Evolutionary conservation across 2,113 vertebrate species (phyloP).

Genomic region (Myodes glareolus): DNA sequence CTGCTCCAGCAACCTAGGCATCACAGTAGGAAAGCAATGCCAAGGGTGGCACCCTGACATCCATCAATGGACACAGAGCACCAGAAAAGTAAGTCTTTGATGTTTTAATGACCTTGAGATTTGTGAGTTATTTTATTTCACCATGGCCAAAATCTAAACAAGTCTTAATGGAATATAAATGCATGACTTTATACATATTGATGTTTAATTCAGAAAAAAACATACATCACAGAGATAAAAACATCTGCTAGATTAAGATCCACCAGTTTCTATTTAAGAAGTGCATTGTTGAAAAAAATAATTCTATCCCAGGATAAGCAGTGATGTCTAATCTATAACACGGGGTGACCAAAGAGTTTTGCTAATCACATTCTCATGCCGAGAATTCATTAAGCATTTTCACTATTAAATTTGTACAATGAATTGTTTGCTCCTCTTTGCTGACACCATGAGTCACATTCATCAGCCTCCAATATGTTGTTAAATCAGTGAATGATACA

Average conservation of each 20-base stretch:
- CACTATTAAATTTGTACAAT: slow-evolving; percentile 23
- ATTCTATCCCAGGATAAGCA: not conserved
- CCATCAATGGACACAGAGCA: not conserved
- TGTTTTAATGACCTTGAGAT: not conserved
- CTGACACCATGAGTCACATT: slow-evolving; percentile 40
- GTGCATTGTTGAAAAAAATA: not conserved
- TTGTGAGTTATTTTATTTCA: not conserved
- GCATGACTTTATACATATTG: not conserved
- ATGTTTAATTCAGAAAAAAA: slow-evolving; percentile 10
- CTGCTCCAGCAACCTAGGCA: not conserved
- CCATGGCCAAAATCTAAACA: not conserved
- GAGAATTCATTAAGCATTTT: slow-evolving; percentile 61
- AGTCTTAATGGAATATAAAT: not conserved
- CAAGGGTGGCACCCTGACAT: not conserved
- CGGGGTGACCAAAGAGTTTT: not conserved
- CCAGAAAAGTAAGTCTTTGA: not conserved
- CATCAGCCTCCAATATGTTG: slow-evolving; percentile 69
- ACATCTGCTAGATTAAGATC: not conserved
- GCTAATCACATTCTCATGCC: not conserved
- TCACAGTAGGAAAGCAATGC: accelerated
- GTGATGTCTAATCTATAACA: not conserved
- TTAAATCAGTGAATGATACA: slow-evolving; percentile 52
- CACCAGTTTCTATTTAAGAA: not conserved
- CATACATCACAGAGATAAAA: not conserved
- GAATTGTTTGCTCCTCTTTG: slow-evolving; percentile 8